A percentile compares a stretch with the other conserved stretches of the same genome.
phyloP scores from a whole-genome alignment of 2,113 vertebrate genomes.

The Vulpes ferrilata region DNA sequence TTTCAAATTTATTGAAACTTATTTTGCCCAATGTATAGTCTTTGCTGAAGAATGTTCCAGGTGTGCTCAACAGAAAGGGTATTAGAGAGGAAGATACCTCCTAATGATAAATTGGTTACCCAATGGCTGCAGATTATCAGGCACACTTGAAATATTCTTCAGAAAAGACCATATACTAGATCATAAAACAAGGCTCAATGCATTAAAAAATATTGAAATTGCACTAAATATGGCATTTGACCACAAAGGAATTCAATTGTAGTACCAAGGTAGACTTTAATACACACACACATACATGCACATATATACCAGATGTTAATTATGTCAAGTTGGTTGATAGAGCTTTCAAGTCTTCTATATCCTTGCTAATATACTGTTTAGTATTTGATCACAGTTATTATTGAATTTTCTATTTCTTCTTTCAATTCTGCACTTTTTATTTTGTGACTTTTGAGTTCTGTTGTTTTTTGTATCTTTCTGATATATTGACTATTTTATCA shows the following conservation, averaged over 20 bases:
- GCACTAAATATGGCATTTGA: not conserved
- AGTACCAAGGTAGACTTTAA: not conserved
- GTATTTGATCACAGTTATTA: not conserved
- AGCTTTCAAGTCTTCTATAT: not conserved
- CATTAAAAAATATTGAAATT: not conserved
- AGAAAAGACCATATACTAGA: not conserved
- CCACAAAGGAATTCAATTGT: not conserved
- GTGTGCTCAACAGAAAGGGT: not conserved
- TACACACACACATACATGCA: not conserved
- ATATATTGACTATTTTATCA: not conserved
- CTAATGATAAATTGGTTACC: conserved; percentile 11
- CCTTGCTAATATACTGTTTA: not conserved
- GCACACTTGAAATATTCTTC: not conserved
- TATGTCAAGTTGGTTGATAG: not conserved
- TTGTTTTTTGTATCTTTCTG: not conserved
- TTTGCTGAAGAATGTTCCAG: not conserved
- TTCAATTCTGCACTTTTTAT: not conserved
- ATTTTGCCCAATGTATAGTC: not conserved
- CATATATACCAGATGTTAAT: not conserved
- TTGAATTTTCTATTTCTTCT: conserved; percentile 12
- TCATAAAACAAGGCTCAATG: not conserved
- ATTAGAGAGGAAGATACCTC: not conserved
- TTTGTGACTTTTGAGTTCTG: not conserved
- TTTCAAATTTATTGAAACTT: not conserved
- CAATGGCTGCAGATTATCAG: not conserved